Percentiles rank a stretch among this genome's conserved stretches.
phyloP scores from a whole-genome alignment of 2,797 vertebrate genomes.

The Cheirogaleus major region DNA sequence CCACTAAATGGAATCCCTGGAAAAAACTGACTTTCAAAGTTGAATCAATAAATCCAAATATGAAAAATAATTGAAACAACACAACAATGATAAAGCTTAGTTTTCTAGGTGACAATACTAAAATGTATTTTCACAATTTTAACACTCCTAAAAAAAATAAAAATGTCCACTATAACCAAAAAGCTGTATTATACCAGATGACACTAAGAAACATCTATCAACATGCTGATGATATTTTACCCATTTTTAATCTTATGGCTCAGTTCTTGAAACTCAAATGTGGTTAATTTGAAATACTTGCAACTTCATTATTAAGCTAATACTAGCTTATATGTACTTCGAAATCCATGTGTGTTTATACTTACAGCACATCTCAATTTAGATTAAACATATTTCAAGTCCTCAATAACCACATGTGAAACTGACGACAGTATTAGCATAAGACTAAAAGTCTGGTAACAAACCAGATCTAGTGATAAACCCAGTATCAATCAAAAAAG shows the following conservation, averaged over 20 bases:
- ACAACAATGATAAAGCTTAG: constrained; percentile 27
- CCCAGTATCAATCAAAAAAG: background rate
- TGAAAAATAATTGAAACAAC: constrained; percentile 33
- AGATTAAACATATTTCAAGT: constrained; percentile 15
- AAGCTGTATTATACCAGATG: background rate
- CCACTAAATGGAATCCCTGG: background rate
- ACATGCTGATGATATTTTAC: background rate
- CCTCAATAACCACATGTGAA: constrained; percentile 1
- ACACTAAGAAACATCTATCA: constrained; percentile 17
- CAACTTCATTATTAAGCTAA: constrained; percentile 23
- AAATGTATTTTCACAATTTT: constrained; percentile 34
- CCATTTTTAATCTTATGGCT: constrained; percentile 10
- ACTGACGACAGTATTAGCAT: background rate
- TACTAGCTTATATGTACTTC: constrained; percentile 29
- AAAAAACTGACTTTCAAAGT: constrained; percentile 35
- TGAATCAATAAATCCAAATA: constrained; percentile 44
- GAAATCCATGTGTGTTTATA: constrained; percentile 31
- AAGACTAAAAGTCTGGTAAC: background rate
- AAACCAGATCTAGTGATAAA: background rate
- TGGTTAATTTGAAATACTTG: background rate
- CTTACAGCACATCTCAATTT: background rate
- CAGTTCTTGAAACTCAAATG: constrained; percentile 39
- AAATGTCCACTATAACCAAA: constrained; percentile 16
- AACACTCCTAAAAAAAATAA: constrained; percentile 27
- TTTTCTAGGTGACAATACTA: constrained; percentile 31